A percentile compares a stretch with the other conserved stretches of the same genome.
Conservation (phyloP, 2,797 vertebrate species). For the Pseudotriccus pelzelni region DNA sequence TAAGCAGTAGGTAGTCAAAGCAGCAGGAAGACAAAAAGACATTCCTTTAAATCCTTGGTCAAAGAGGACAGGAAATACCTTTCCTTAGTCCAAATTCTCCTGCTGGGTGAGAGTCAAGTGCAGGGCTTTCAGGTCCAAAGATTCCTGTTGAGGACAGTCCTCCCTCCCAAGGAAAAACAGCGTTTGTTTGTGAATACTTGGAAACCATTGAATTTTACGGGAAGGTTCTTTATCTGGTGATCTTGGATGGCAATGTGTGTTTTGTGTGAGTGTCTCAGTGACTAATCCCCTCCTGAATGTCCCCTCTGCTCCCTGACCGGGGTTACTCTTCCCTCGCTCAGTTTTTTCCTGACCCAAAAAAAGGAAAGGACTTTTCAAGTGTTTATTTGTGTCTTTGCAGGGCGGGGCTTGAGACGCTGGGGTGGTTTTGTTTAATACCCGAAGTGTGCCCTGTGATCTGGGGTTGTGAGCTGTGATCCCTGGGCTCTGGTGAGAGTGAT, state of each 20-base stretch:
- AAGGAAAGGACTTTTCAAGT: background rate
- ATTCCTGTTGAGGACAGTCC: background rate
- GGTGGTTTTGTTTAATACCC: background rate
- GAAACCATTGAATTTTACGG: background rate
- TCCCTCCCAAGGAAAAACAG: background rate
- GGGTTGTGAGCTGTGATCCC: background rate
- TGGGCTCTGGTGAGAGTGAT: background rate
- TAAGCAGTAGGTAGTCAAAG: background rate
- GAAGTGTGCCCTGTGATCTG: rapidly evolving
- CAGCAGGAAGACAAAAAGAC: background rate
- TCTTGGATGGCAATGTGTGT: background rate
- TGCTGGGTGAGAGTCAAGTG: background rate
- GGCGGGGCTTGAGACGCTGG: background rate
- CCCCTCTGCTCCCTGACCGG: background rate
- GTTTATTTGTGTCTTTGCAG: background rate
- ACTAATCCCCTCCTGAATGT: background rate
- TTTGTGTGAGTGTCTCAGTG: background rate
- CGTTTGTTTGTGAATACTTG: background rate
- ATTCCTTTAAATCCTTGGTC: background rate
- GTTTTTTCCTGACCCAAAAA: background rate
- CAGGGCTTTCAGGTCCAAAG: background rate
- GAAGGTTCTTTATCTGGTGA: background rate
- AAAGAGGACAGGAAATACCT: slow-evolving; percentile 22
- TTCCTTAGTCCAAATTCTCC: background rate
- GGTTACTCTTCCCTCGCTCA: background rate